phyloP scores from a whole-genome alignment of 1,140 invertebrate species.

The Tetragnatha versicolor region DNA sequence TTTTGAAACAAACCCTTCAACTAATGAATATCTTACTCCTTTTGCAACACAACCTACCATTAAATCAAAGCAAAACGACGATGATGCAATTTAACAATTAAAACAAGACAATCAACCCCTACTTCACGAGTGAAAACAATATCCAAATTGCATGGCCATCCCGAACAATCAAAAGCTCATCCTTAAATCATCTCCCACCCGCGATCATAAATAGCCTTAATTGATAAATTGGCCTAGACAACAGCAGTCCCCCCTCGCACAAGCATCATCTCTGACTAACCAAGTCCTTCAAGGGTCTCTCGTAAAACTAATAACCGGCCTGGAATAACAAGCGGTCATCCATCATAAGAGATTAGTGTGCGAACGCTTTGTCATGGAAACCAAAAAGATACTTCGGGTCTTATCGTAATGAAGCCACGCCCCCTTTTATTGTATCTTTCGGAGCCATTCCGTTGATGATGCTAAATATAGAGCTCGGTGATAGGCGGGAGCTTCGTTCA shows the following conservation, averaged over 20 bases:
- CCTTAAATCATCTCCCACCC: too few relatives aligned
- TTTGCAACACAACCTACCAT: too few relatives aligned
- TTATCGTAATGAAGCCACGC: neutral
- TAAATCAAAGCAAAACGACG: too few relatives aligned
- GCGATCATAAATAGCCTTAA: neutral
- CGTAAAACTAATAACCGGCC: constrained; percentile 5
- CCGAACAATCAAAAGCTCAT: too few relatives aligned
- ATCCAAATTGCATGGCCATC: neutral
- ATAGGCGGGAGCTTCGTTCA: too few relatives aligned
- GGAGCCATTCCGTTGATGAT: too few relatives aligned
- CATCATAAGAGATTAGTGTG: constrained; percentile 6
- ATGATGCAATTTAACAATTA: too few relatives aligned
- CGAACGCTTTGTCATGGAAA: neutral
- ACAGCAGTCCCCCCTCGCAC: neutral
- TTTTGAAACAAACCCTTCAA: too few relatives aligned
- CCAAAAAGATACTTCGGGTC: neutral
- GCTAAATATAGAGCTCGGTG: too few relatives aligned
- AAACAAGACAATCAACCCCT: too few relatives aligned
- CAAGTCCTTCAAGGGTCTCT: neutral
- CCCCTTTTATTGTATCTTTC: neutral
- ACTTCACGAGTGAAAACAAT: neutral
- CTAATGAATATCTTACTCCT: too few relatives aligned
- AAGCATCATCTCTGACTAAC: neutral
- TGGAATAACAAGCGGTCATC: constrained; percentile 6
- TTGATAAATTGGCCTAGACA: constrained; percentile 25